A percentile compares a stretch with the other conserved stretches of the same genome.
phyloP scores from a whole-genome alignment of 2,113 vertebrate species.

The Pongo abelii region DNA sequence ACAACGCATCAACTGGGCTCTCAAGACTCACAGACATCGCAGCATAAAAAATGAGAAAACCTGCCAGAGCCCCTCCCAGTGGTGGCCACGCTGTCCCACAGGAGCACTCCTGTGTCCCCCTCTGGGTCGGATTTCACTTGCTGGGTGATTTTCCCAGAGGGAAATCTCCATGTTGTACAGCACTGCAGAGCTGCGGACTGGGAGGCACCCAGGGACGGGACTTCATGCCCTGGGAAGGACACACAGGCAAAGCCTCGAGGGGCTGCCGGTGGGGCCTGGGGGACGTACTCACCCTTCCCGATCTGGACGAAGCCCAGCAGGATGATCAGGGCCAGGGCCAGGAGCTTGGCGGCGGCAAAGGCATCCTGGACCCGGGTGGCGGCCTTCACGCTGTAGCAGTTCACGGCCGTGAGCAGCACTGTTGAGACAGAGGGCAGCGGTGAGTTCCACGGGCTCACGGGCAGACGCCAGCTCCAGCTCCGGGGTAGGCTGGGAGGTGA shows the following conservation, averaged over 20 bases:
- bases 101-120: too few species aligned
- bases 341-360: conserved; percentile 95
- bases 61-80: neutral
- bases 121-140: too few species aligned
- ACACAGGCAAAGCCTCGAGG: neutral
- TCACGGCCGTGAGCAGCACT: conserved; percentile 95
- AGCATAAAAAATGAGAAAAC: fast-evolving
- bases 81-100: neutral
- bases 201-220: too few species aligned
- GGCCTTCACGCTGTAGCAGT: conserved; percentile 98
- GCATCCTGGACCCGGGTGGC: conserved; percentile 96
- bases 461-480: neutral
- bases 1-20: fast-evolving
- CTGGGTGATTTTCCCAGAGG: too few species aligned
- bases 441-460: neutral
- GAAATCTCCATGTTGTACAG: too few species aligned
- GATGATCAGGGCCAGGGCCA: conserved; percentile 94
- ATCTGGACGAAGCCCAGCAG: conserved; percentile 95
- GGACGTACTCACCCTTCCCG: conserved; percentile 87
- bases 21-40: neutral
- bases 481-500: neutral
- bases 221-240: too few species aligned
- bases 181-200: too few species aligned
- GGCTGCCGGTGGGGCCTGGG: neutral
- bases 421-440: neutral